Evolutionary conservation across 1,140 invertebrate species (phyloP), one percentile per base, ranked within the genome.

Genomic region (Pantala flavescens): DNA sequence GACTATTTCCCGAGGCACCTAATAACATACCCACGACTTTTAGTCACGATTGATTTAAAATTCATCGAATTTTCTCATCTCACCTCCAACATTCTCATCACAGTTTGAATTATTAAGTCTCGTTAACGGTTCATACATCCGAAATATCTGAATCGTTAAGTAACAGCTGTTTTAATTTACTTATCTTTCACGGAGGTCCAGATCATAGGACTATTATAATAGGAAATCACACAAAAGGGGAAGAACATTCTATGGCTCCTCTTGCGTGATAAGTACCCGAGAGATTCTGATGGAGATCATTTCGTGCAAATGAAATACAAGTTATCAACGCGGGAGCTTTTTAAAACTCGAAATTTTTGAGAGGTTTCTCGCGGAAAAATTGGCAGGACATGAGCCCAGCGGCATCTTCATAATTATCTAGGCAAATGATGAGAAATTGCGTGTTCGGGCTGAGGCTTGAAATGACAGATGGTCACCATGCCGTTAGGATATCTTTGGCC

Each of bases 361-460:
- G 28, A 5, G 28, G 9, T 36, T n/a, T n/a, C n/a, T n/a, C n/a
- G 28, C 28, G 28, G 9, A n/a, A 36, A 36, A 36, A 36, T 2
- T 36, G 28, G 28, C 9, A 9, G 28, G 28, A 36, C 28, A 36
- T 36, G 5, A 63, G 49, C n/a, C 49, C n/a, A 63, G 49, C 49
- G 49, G 49, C n/a, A 21, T 21, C 49, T 16, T 63, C 49, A 12
- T 21, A 63, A 63, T 63, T 63, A 63, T 63, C 3, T 19, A 16
- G 49, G 49, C 49, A 63, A 63, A 63, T 63, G 49, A 63, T 63
- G 49, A 63, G 49, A 63, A 63, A 63, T 63, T 63, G 49, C 49
- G 49, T 63, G 49, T 63, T 16, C 1, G 14, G 49, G n/a, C 12
- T 12, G 49, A 7, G 49, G 12, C 49, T 5, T 7, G 49, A 63